These are phyloP conservation scores for Chloroceryle amazona DNA, from an alignment of 2,797 vertebrate genomes.

Conservation along the genomic window DNA sequence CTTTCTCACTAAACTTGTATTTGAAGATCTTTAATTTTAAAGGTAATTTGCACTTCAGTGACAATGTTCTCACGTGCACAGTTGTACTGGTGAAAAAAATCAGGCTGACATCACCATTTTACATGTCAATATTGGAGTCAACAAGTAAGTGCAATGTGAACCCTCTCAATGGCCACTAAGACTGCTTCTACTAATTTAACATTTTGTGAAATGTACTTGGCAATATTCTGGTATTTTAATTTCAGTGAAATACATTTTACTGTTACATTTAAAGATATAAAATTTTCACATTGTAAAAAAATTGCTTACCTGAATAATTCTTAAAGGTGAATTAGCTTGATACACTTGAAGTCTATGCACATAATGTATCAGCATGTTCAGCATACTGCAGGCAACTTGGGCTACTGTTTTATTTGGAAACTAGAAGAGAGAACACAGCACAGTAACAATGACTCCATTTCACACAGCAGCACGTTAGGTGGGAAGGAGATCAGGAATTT, in stretches of 20 bases:
- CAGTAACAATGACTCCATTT: neutral
- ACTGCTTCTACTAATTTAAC: neutral
- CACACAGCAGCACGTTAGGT: neutral
- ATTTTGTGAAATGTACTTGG: neutral
- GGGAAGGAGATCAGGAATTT: neutral
- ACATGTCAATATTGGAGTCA: neutral
- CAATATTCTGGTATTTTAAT: neutral
- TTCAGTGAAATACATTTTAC: neutral
- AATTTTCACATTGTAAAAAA: neutral
- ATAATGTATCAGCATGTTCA: slow-evolving; percentile 94
- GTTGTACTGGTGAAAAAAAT: neutral
- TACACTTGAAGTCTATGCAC: slow-evolving; percentile 92
- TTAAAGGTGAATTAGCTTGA: slow-evolving; percentile 93
- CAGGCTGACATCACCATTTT: neutral
- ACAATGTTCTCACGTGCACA: neutral
- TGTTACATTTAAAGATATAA: neutral
- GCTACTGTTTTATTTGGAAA: slow-evolving; percentile 98
- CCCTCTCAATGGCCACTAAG: neutral
- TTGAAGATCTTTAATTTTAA: neutral
- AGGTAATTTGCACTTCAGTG: neutral
- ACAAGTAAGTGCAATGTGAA: neutral
- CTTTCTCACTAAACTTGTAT: neutral
- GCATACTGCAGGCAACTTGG: slow-evolving; percentile 94
- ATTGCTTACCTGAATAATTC: slow-evolving; percentile 93
- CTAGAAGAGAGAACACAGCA: slow-evolving; percentile 77